Percentiles rank a stretch among this genome's conserved stretches.
Conservation (phyloP, 2,113 vertebrate genomes). For the Myiozetetes cayanensis region DNA sequence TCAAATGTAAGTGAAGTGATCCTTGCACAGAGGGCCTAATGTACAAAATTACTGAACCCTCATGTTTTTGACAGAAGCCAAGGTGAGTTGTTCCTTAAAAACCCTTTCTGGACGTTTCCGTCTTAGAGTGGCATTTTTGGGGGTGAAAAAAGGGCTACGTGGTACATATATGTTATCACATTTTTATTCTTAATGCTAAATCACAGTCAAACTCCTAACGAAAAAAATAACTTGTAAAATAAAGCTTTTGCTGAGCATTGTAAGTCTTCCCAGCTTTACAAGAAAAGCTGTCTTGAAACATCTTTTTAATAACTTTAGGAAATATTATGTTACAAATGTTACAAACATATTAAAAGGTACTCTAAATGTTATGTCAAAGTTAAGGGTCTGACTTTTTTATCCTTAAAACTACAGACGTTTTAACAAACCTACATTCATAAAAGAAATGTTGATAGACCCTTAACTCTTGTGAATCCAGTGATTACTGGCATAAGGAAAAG, state of each 20-base stretch:
- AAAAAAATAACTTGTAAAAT: constrained; percentile 20
- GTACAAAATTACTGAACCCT: background rate
- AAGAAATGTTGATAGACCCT: constrained; percentile 55
- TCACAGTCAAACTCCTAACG: background rate
- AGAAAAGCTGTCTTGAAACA: background rate
- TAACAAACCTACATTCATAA: constrained; percentile 62
- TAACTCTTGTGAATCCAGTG: constrained; percentile 65
- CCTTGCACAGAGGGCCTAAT: background rate
- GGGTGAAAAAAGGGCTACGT: background rate
- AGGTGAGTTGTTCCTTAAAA: background rate
- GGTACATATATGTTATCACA: background rate
- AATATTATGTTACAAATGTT: constrained; percentile 30
- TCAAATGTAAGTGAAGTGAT: constrained; percentile 14
- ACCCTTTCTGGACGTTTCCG: background rate
- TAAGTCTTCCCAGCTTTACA: constrained; percentile 13
- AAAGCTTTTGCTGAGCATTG: background rate
- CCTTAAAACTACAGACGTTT: background rate
- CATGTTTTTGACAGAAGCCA: background rate
- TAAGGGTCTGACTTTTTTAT: constrained; percentile 28
- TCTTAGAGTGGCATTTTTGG: background rate
- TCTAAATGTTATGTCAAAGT: constrained; percentile 21
- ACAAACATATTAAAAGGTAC: constrained; percentile 16
- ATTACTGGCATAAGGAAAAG: constrained; percentile 68
- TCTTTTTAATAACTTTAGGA: constrained; percentile 47
- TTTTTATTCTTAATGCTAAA: constrained; percentile 13